Percentiles rank a stretch among this genome's conserved stretches.
Evolutionary conservation across 2,888 invertebrate species (phyloP).

Genomic region (Lepeophtheirus nordmannii): DNA sequence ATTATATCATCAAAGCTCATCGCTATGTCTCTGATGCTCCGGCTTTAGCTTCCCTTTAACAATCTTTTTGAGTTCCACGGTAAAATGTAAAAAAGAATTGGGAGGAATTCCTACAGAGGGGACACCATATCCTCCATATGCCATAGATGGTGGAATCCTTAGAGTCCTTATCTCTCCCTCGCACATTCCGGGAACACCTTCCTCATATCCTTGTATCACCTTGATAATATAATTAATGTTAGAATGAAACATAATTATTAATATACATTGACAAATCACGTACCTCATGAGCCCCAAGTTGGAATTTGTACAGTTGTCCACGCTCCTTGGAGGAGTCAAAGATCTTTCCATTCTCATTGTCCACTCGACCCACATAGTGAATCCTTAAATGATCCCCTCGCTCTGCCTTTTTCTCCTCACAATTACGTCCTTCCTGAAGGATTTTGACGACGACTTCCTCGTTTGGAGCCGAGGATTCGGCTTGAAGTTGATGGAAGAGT

Average conservation of each 20-base stretch:
- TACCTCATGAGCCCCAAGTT: slow-evolving; percentile 6
- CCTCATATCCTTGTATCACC: slow-evolving; percentile 16
- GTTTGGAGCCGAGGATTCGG: too few relatives aligned
- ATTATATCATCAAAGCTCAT: too few relatives aligned
- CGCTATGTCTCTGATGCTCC: too few relatives aligned
- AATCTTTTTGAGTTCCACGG: background rate
- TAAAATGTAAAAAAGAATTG: background rate
- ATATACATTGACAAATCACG: too few relatives aligned
- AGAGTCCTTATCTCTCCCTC: slow-evolving; percentile 9
- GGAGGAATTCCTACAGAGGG: background rate
- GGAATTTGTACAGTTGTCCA: slow-evolving; percentile 1
- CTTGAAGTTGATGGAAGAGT: too few relatives aligned
- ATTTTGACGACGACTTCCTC: slow-evolving; percentile 5
- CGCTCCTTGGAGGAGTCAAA: slow-evolving; percentile 5
- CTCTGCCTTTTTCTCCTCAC: background rate
- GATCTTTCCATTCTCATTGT: slow-evolving; percentile 9
- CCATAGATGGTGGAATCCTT: background rate
- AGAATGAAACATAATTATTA: too few relatives aligned
- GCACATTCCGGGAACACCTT: slow-evolving; percentile 12
- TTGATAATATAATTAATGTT: too few relatives aligned
- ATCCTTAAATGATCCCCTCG: background rate
- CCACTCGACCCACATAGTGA: slow-evolving; percentile 9
- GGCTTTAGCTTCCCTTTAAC: too few relatives aligned
- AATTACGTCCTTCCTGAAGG: background rate
- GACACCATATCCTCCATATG: slow-evolving; percentile 2